Evolutionary conservation across 2,797 vertebrate genomes (phyloP), one percentile per base, ranked within the genome.

Genomic region (Enteromius unitaeniatus): DNA sequence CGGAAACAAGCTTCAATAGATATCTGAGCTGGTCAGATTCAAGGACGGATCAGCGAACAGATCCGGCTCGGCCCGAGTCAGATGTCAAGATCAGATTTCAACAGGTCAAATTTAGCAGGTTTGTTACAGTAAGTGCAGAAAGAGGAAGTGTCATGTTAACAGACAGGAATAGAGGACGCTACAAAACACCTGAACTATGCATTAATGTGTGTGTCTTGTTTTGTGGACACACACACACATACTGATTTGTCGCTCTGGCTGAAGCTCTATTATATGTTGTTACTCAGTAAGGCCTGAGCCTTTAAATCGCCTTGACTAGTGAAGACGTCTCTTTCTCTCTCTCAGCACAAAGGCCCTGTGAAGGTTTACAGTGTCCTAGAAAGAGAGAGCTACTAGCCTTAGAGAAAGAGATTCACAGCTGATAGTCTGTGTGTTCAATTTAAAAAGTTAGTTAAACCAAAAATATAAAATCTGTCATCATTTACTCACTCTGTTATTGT

Each of bases 241-340:
- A 62, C 75, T 81, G 85, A 89, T 88, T 87, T 89, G 87, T 87
- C 37, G 73, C 49, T 40, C 68, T 75, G 80, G 23, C 75, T 64
- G 81, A 74, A 75, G 79, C 82, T 68, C 83, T 79, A 81, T 87
- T 87, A 87, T 85, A 79, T 42, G 81, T 81, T 72, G 80, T 86
- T 85, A 83, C 83, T 79, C 58, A 78, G 45, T 64, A 40, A 49
- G n/a, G 79, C 73, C 15, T 67, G 53, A 86, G 75, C 72, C 68
- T 85, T 72, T 89, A 88, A 89, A 89, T 90, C 77, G 85, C 72
- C 49, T 51, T 26, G 23, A 83, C 28, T 14, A 47, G 69, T 45
- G 49, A 81, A 78, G 55, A 73, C 49, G n/a, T 76, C 26, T 60
- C 69, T 73, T 11, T 28, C 67, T 62, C 51, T 62, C 68, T 69